Conservation (phyloP, 2,113 vertebrate species). For the Indicator maculatus region DNA sequence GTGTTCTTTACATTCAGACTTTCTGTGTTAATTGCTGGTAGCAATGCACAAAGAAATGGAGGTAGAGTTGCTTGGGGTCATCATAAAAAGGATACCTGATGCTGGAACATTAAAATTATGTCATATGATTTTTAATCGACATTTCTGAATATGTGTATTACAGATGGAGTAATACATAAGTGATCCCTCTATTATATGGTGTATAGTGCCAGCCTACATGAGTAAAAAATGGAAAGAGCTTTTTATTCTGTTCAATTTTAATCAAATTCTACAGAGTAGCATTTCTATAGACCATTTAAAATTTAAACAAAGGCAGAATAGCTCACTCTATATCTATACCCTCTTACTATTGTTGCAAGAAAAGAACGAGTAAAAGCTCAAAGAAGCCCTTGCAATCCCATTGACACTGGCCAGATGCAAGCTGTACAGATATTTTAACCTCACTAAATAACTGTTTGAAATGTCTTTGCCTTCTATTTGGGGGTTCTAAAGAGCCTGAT, state of each 20-base stretch:
- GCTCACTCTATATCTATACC: constrained; percentile 50
- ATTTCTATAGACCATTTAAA: constrained; percentile 70
- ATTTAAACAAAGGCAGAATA: constrained; percentile 65
- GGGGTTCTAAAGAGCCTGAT: constrained; percentile 56
- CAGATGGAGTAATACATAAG: background rate
- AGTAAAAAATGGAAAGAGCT: constrained; percentile 24
- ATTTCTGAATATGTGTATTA: background rate
- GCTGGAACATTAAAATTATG: background rate
- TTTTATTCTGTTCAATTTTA: constrained; percentile 63
- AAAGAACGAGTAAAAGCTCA: constrained; percentile 63
- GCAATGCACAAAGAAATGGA: background rate
- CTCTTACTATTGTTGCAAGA: constrained; percentile 52
- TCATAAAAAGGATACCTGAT: background rate
- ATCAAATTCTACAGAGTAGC: constrained; percentile 70
- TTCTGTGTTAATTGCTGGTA: background rate
- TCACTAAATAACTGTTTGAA: constrained; percentile 48
- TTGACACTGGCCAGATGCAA: constrained; percentile 66
- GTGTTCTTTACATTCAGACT: background rate
- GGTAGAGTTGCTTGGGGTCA: background rate
- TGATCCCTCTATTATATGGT: background rate
- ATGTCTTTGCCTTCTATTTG: constrained; percentile 65
- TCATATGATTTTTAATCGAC: background rate
- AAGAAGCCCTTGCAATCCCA: constrained; percentile 50
- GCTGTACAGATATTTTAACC: constrained; percentile 69
- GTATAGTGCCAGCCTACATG: background rate